phyloP scores from a whole-genome alignment of 2,888 invertebrate genomes.

The Drosophila atripex region DNA sequence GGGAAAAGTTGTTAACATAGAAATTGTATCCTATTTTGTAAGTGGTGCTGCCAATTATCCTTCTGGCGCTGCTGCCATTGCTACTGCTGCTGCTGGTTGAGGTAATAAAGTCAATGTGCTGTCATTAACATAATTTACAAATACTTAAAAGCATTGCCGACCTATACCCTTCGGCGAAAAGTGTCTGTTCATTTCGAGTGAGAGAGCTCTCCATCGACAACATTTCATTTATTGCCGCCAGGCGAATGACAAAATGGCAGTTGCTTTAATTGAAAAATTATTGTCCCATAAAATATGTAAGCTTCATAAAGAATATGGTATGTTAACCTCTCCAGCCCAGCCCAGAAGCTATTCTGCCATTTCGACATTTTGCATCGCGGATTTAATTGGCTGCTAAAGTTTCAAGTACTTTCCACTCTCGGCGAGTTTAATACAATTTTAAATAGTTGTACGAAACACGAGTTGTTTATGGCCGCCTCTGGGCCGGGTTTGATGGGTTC shows the following conservation, averaged over 20 bases:
- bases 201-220: not conserved
- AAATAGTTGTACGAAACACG: constrained; percentile 62
- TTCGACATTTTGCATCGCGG: constrained; percentile 30
- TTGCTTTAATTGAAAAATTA: constrained; percentile 77
- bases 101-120: constrained; percentile 75
- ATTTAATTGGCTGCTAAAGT: constrained; percentile 75
- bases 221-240: constrained; percentile 74
- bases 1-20: constrained; percentile 1
- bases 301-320: constrained; percentile 63
- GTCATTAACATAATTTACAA: constrained; percentile 77
- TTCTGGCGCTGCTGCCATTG: not conserved
- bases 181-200: constrained; percentile 45
- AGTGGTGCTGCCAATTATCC: constrained; percentile 2
- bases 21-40: not conserved
- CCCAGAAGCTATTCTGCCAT: constrained; percentile 2
- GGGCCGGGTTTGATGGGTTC: constrained; percentile 30
- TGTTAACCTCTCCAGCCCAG: constrained; percentile 4
- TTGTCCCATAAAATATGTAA: constrained; percentile 78
- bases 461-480: constrained; percentile 21
- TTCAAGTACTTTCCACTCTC: constrained; percentile 63
- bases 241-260: constrained; percentile 61
- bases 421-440: constrained; percentile 63
- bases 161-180: constrained; percentile 14
- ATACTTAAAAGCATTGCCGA: constrained; percentile 59
- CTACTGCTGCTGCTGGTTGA: constrained; percentile 18